These are phyloP conservation scores for Anas acuta DNA, from an alignment of 2,797 vertebrate species.

Conservation along the genomic window DNA sequence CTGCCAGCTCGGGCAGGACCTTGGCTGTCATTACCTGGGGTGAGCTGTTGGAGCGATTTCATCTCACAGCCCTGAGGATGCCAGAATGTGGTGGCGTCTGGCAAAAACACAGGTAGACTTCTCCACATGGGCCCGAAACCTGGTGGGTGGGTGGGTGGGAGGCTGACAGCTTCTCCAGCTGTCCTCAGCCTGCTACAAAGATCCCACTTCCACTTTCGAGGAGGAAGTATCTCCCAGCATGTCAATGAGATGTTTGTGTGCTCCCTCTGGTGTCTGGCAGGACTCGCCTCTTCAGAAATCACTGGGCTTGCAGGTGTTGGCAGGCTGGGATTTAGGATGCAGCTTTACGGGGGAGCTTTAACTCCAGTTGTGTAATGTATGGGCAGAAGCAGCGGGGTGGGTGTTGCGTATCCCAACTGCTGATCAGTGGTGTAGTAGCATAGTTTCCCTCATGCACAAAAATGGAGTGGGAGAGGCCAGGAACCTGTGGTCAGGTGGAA, in stretches of 20 bases:
- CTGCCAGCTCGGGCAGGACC: not conserved
- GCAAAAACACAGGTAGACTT: not conserved
- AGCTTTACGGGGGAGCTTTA: not conserved
- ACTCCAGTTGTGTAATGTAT: not conserved
- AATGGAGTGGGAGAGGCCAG: not conserved
- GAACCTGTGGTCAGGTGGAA: not conserved
- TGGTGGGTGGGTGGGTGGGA: not conserved
- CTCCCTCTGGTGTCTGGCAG: not conserved
- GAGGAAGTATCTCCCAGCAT: not conserved
- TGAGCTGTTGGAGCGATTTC: not conserved
- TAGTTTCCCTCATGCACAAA: rapidly evolving
- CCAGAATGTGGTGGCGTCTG: not conserved
- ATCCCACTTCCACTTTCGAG: not conserved
- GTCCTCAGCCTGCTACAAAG: not conserved
- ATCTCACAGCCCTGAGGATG: not conserved
- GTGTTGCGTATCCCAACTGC: not conserved
- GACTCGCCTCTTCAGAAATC: not conserved
- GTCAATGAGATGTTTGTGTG: not conserved
- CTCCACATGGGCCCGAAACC: not conserved
- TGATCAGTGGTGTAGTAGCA: not conserved
- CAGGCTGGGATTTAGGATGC: not conserved
- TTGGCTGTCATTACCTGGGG: not conserved
- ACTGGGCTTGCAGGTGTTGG: not conserved
- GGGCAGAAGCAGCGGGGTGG: not conserved
- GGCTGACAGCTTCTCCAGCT: not conserved